Conservation (phyloP, 1,140 invertebrate species). For the Paramacrobiotus metropolitanus region DNA sequence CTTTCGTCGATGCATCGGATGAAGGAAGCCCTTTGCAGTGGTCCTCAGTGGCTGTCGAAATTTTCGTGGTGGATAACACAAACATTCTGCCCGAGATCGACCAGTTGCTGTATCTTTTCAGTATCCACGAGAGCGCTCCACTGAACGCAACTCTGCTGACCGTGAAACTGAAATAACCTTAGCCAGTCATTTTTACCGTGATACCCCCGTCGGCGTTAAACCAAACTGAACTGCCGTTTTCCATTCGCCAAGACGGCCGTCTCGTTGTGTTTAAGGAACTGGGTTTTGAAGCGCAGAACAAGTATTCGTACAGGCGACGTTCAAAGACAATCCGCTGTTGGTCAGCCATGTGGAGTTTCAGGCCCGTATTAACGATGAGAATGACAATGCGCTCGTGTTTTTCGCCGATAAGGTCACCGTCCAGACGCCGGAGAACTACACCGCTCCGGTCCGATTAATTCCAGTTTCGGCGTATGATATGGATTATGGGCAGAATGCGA, state of each 20-base stretch:
- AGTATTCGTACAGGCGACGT: conserved; percentile 57
- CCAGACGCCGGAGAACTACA: conserved; percentile 53
- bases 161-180: conserved; percentile 11
- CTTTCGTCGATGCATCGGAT: conserved; percentile 35
- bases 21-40: conserved; percentile 45
- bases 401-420: conserved; percentile 53
- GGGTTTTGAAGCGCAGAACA: conserved; percentile 45
- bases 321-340: conserved; percentile 43
- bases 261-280: conserved; percentile 41
- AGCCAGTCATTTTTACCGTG: not conserved
- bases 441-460: conserved; percentile 34
- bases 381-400: conserved; percentile 66
- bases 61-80: conserved; percentile 51
- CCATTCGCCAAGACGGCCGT: conserved; percentile 43
- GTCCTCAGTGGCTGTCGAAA: conserved; percentile 45
- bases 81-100: conserved; percentile 63
- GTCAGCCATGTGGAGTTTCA: conserved; percentile 45
- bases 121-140: conserved; percentile 58
- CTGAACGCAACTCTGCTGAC: conserved; percentile 24
- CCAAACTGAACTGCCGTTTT: conserved; percentile 31
- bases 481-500: conserved; percentile 66
- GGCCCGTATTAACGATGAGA: conserved; percentile 60
- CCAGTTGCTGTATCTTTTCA: conserved; percentile 47
- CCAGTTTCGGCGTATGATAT: conserved; percentile 54
- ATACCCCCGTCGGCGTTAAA: conserved; percentile 10